Conservation (phyloP, 2,888 invertebrate genomes). For the Hirtodrosophila duncani region DNA sequence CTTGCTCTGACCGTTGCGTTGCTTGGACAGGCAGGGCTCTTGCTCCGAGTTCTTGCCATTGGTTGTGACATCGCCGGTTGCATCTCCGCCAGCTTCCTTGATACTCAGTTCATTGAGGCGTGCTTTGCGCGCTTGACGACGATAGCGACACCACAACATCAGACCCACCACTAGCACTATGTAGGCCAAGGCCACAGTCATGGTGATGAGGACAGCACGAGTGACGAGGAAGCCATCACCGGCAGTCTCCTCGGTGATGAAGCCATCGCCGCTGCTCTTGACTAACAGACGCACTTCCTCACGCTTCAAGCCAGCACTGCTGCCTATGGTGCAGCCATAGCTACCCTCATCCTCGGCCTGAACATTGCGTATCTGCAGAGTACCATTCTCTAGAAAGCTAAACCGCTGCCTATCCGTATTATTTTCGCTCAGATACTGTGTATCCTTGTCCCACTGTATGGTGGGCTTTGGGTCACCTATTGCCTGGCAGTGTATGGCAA, state of each 20-base stretch:
- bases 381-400: conserved; percentile 88
- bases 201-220: conserved; percentile 93
- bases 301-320: conserved; percentile 91
- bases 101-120: conserved; percentile 80
- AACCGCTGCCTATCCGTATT: conserved; percentile 80
- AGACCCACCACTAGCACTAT: conserved; percentile 94
- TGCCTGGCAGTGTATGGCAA: conserved; percentile 90
- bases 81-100: conserved; percentile 80
- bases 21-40: conserved; percentile 77
- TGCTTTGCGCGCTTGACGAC: conserved; percentile 81
- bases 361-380: conserved; percentile 87
- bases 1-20: conserved; percentile 75
- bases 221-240: conserved; percentile 88
- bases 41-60: conserved; percentile 72
- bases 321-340: conserved; percentile 97
- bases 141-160: conserved; percentile 93
- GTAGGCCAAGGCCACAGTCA: conserved; percentile 94
- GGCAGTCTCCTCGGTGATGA: conserved; percentile 77
- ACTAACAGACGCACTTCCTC: conserved; percentile 89
- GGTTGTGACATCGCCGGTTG: conserved; percentile 29
- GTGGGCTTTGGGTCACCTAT: conserved; percentile 93
- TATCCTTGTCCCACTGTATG: conserved; percentile 95
- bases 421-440: conserved; percentile 79
- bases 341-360: conserved; percentile 88
- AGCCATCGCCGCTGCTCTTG: conserved; percentile 82